phyloP scores from a whole-genome alignment of 2,797 vertebrate species.

The Lagodon rhomboides region DNA sequence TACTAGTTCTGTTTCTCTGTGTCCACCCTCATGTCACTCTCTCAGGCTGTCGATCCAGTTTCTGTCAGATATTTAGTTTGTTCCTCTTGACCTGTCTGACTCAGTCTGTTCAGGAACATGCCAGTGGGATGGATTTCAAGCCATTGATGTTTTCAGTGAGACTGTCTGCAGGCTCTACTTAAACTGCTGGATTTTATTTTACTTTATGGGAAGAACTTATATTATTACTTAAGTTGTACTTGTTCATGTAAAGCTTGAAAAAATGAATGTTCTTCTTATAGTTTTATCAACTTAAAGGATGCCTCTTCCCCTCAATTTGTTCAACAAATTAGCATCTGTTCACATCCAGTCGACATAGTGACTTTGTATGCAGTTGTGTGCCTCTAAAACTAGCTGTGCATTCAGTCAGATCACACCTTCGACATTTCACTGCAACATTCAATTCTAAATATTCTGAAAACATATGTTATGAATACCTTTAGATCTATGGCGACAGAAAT shows the following conservation, averaged over 20 bases:
- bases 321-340: background rate
- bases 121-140: background rate
- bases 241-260: background rate
- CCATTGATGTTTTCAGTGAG: background rate
- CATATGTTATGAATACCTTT: background rate
- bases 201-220: background rate
- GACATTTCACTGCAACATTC: background rate
- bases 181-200: background rate
- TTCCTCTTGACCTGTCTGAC: constrained; percentile 6
- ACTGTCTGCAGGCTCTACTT: background rate
- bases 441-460: background rate
- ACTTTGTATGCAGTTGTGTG: background rate
- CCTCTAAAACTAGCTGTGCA: background rate
- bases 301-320: background rate
- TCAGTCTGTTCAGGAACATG: constrained; percentile 11
- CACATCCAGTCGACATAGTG: background rate
- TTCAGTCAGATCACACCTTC: background rate
- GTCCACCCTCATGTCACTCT: background rate
- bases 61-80: constrained; percentile 17
- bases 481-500: background rate
- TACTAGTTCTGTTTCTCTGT: background rate
- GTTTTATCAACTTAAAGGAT: background rate
- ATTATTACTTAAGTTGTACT: background rate
- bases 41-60: background rate
- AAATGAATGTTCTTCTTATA: too few relatives aligned